Conservation (phyloP, 2,888 invertebrate genomes). For the Latrodectus elegans region DNA sequence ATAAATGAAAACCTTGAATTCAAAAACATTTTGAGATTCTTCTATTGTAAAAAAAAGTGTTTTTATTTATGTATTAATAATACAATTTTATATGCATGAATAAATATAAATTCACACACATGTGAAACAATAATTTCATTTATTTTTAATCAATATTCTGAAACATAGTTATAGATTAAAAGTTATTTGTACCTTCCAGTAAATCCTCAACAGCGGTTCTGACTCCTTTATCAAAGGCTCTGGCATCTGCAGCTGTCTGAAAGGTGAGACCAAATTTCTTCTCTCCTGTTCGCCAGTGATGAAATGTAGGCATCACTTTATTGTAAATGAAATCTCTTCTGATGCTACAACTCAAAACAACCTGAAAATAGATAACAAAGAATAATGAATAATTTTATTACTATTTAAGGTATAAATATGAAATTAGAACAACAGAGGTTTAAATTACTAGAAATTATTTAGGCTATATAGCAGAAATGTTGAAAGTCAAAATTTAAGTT, state of each 20-base stretch:
- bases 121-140: too few species aligned
- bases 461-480: too few species aligned
- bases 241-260: slow-evolving; percentile 93
- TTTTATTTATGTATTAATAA: too few species aligned
- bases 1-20: too few species aligned
- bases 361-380: slow-evolving; percentile 77
- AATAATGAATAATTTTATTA: neutral
- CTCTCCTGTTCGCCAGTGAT: slow-evolving; percentile 97
- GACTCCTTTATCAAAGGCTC: slow-evolving; percentile 94
- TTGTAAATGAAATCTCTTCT: slow-evolving; percentile 97
- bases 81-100: too few species aligned
- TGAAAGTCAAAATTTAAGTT: too few species aligned
- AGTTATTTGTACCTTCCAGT: slow-evolving; percentile 37
- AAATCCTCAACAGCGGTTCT: slow-evolving; percentile 59
- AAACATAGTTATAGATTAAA: neutral
- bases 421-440: too few species aligned
- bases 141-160: too few species aligned
- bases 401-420: neutral
- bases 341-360: slow-evolving; percentile 93
- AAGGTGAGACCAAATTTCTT: slow-evolving; percentile 96
- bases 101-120: too few species aligned
- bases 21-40: too few species aligned
- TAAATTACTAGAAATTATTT: too few species aligned
- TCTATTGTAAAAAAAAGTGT: too few species aligned
- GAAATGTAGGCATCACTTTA: slow-evolving; percentile 98